A percentile compares a stretch with the other conserved stretches of the same genome.
phyloP scores from a whole-genome alignment of 1,140 invertebrate genomes.

The Nephila pilipes region DNA sequence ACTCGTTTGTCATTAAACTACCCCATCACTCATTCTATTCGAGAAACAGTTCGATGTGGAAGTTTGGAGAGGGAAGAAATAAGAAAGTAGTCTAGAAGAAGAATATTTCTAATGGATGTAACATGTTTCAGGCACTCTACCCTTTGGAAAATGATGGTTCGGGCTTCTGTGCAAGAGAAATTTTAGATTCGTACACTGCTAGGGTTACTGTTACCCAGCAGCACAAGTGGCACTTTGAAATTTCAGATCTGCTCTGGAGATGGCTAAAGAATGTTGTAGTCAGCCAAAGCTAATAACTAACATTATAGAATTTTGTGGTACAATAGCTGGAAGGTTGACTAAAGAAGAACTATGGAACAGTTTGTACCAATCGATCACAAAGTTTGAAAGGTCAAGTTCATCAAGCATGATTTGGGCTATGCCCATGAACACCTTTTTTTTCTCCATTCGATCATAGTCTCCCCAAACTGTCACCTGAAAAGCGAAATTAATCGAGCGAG shows the following conservation, averaged over 20 bases:
- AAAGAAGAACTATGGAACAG: slow-evolving; percentile 97
- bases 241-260: slow-evolving; percentile 34
- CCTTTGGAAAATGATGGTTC: slow-evolving; percentile 63
- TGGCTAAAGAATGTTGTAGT: slow-evolving; percentile 57
- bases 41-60: too few species aligned
- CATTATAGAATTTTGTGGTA: slow-evolving; percentile 80
- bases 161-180: slow-evolving; percentile 49
- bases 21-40: too few species aligned
- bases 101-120: too few species aligned
- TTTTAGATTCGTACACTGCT: slow-evolving; percentile 42
- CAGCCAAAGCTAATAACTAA: slow-evolving; percentile 81
- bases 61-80: too few species aligned
- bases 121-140: too few species aligned
- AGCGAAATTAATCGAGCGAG: too few species aligned
- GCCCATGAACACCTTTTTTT: slow-evolving; percentile 99
- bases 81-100: too few species aligned
- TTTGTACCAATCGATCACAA: slow-evolving; percentile 99
- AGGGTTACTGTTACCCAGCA: slow-evolving; percentile 36
- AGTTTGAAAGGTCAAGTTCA: slow-evolving; percentile 96
- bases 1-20: too few species aligned
- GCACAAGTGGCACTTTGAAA: slow-evolving; percentile 69
- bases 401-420: slow-evolving; percentile 99
- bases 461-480: slow-evolving; percentile 98
- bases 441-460: slow-evolving; percentile 97
- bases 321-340: slow-evolving; percentile 87